Percentiles rank a stretch among this genome's conserved stretches.
Conservation (phyloP, 2,797 vertebrate species). For the Cephalopachus bancanus region DNA sequence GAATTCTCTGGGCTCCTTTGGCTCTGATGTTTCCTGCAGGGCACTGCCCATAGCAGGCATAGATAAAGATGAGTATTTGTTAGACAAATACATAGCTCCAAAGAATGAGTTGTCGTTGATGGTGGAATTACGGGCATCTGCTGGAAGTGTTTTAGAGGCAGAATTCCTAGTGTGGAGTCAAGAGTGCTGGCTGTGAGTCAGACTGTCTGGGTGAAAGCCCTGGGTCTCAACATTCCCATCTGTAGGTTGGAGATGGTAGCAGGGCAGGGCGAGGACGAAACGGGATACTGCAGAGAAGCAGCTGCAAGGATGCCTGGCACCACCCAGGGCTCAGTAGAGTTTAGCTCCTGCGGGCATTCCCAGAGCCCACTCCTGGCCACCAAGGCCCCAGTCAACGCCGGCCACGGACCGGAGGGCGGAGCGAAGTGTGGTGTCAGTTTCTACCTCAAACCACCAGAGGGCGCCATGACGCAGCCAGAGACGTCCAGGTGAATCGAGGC, state of each 20-base stretch:
- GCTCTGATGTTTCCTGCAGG: neutral
- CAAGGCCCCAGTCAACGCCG: neutral
- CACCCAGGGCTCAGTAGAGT: neutral
- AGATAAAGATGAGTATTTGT: neutral
- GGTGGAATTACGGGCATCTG: neutral
- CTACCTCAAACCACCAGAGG: constrained; percentile 57
- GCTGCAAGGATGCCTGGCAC: neutral
- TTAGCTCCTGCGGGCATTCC: neutral
- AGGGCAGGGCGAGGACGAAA: neutral
- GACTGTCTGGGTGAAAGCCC: neutral
- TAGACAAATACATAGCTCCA: neutral
- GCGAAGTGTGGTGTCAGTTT: neutral
- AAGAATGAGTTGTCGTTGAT: neutral
- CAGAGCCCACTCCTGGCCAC: neutral
- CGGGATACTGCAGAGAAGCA: neutral
- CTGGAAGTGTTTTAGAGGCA: neutral
- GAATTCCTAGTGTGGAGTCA: neutral
- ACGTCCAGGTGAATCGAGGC: neutral
- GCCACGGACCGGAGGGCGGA: rapidly evolving
- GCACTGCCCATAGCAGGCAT: neutral
- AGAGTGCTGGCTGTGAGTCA: neutral
- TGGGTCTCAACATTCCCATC: neutral
- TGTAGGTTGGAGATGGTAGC: neutral
- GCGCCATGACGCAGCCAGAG: constrained; percentile 55
- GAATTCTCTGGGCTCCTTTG: neutral